Base-by-base conservation (phyloP, 1,140 invertebrate genomes). In the Cherax destructor region DNA sequence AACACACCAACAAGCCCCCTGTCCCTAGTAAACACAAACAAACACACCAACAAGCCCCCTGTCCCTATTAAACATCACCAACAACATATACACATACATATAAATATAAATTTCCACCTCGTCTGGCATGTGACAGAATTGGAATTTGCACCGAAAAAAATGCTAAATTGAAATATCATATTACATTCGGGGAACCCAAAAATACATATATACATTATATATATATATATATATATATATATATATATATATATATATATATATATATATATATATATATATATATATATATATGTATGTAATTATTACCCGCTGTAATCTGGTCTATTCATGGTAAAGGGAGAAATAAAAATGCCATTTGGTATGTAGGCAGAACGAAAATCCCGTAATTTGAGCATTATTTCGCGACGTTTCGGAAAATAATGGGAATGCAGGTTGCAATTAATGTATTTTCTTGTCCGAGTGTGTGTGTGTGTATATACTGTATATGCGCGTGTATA, bases 111-210 rank as follows among this genome's bases (percentile, higher is more conserved):
- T 65, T 65, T 65, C 61, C 61, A 65, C 16, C 21, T 65, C 61
- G 61, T 65, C 61, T 65, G 18, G 13, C 18, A 18, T 65, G 61
- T 2, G 16, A 18, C 61, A 65, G 61, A 13, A 65, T 18, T 65
- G 61, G 61, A 65, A 65, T 65, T 65, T 65, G 61, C 61, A 65
- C 61, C 16, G 61, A 65, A 65, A 65, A 65, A 65, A 65, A 65
- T 65, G 21, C 13, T 21, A 65, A 65, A 65, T 65, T 65, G 61
- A 65, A 65, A 65, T 65, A 65, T 65, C 61, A 65, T 65, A 65
- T 65, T 65, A 65, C 61, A 65, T 65, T 65, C 61, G 18, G 13
- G 61, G 61, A 56, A 21, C 61, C 61, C 13, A n/a, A 65, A 56
- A 56, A 56, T 4, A 56, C 1, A 56, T 1, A 56, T 56, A 56